Conservation (phyloP, 2,113 vertebrate genomes). For the Callithrix jacchus region DNA sequence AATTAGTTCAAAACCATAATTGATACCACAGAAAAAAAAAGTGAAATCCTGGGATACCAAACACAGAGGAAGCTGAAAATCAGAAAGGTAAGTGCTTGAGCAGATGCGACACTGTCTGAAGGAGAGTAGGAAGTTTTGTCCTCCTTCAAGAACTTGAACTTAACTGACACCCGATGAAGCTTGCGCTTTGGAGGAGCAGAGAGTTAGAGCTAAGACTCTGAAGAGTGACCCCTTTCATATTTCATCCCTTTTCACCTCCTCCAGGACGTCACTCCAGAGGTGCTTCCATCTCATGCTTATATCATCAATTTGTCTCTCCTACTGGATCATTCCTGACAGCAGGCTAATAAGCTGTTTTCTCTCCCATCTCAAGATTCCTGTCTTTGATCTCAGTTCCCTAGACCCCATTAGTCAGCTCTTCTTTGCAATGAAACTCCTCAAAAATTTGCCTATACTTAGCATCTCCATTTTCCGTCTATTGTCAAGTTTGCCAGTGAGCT, state of each 20-base stretch:
- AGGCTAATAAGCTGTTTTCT: background rate
- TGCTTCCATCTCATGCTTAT: background rate
- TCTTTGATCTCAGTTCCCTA: background rate
- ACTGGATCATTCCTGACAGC: background rate
- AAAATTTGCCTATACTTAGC: background rate
- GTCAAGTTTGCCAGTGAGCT: background rate
- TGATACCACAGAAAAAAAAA: background rate
- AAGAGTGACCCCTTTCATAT: background rate
- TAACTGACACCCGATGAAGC: background rate
- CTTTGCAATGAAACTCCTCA: background rate
- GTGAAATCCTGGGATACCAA: background rate
- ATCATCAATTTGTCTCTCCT: background rate
- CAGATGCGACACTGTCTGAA: background rate
- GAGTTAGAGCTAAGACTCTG: background rate
- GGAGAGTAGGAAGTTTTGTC: background rate
- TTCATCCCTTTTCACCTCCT: background rate
- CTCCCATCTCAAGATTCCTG: background rate
- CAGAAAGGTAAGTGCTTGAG: background rate
- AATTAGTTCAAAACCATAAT: background rate
- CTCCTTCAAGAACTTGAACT: background rate
- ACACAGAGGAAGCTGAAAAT: background rate
- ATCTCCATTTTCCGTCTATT: background rate
- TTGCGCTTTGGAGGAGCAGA: background rate
- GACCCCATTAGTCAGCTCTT: background rate
- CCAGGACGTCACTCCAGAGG: background rate